Conservation (phyloP, 2,113 vertebrate species). For the Ptilorrhoa leucosticta region DNA sequence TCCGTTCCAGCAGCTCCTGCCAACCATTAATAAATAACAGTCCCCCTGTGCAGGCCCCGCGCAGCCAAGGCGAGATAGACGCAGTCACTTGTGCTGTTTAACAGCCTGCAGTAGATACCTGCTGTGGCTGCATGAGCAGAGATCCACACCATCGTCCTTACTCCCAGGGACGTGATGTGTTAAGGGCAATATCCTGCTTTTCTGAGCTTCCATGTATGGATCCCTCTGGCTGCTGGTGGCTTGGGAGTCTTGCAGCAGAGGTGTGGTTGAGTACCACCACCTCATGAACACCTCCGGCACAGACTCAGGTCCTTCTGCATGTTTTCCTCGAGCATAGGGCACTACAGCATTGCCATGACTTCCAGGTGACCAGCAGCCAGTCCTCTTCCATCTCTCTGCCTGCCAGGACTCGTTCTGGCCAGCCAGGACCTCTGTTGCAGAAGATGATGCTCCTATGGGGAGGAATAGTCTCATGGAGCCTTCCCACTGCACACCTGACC, state of each 20-base stretch:
- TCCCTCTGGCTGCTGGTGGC: not conserved
- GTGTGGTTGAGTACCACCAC: not conserved
- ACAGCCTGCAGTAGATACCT: not conserved
- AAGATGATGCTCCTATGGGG: not conserved
- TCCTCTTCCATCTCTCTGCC: not conserved
- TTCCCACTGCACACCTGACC: not conserved
- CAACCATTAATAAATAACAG: constrained; percentile 34
- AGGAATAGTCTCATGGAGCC: not conserved
- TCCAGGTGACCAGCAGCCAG: not conserved
- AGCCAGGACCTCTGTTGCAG: not conserved
- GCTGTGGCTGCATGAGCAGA: not conserved
- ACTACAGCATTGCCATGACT: not conserved
- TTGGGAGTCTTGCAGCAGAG: not conserved
- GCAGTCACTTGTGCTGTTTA: not conserved
- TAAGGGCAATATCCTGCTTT: not conserved
- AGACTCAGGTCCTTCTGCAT: not conserved
- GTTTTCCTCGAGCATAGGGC: not conserved
- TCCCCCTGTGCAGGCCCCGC: not conserved
- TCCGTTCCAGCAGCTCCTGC: constrained; percentile 19
- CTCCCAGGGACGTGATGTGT: fast-evolving
- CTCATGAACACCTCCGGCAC: not conserved
- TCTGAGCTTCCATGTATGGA: not conserved
- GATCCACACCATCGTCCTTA: not conserved
- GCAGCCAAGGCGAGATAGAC: not conserved
- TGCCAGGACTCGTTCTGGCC: not conserved